phyloP scores from a whole-genome alignment of 2,797 vertebrate genomes.

The Cynodonichthys magdalenae region DNA sequence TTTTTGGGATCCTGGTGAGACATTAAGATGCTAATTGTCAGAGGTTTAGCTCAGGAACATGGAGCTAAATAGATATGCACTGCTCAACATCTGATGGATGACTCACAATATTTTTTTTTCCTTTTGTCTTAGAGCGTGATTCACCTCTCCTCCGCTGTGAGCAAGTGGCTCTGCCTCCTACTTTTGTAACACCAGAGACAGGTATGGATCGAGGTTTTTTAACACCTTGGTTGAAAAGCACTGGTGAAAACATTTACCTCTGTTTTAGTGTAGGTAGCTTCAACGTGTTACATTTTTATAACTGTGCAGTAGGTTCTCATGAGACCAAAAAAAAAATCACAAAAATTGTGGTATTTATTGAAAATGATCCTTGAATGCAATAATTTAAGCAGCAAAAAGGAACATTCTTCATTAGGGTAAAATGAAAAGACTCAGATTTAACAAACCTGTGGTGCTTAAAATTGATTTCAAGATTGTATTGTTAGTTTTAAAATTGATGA shows the following conservation, averaged over 20 bases:
- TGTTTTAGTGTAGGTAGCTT: slow-evolving; percentile 33
- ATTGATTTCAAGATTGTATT: no score
- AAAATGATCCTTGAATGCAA: no score
- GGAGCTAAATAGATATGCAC: slow-evolving; percentile 59
- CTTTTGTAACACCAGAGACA: slow-evolving; percentile 25
- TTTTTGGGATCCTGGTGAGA: slow-evolving; percentile 21
- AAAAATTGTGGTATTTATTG: no score
- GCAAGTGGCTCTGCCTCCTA: slow-evolving; percentile 29
- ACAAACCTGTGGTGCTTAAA: no score
- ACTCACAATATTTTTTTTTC: slow-evolving; percentile 48
- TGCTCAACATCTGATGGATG: slow-evolving; percentile 46
- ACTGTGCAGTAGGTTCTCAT: not conserved
- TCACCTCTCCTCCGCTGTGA: slow-evolving; percentile 45
- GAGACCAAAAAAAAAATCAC: no score
- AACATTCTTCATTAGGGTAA: no score
- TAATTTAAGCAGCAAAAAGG: no score
- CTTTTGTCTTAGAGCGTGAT: slow-evolving; percentile 44
- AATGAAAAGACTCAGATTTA: no score
- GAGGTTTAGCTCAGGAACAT: slow-evolving; percentile 46
- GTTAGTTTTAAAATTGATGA: no score
- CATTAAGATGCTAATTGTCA: slow-evolving; percentile 53
- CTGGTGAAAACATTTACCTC: slow-evolving; percentile 18
- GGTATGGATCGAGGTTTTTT: slow-evolving; percentile 20
- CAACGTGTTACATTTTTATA: not conserved
- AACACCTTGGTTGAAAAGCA: slow-evolving; percentile 22